Percentiles rank a stretch among this genome's conserved stretches.
These are phyloP conservation scores for Amiota communis DNA, from an alignment of 2,888 invertebrate genomes.

Conservation along the genomic window DNA sequence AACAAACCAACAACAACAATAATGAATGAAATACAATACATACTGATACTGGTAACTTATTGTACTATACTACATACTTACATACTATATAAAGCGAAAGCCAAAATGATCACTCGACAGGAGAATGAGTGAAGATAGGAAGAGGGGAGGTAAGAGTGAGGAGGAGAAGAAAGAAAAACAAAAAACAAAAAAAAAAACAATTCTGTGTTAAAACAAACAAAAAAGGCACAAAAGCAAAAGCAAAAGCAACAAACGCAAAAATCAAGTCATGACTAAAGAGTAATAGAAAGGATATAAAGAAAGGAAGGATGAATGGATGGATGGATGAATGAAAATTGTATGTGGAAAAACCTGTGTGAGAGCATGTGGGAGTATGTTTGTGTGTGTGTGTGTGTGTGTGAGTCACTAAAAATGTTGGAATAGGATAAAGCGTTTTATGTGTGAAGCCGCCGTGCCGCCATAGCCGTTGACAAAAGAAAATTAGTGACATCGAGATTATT, in stretches of 20 bases:
- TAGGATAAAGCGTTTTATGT: neutral
- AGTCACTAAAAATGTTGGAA: too few relatives aligned
- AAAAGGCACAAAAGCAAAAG: too few relatives aligned
- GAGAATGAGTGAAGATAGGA: neutral
- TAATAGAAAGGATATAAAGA: neutral
- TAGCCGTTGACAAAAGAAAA: slow-evolving; percentile 47
- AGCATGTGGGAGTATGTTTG: neutral
- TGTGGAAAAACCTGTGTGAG: neutral
- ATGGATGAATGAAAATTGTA: neutral
- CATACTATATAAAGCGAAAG: too few relatives aligned
- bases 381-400: neutral
- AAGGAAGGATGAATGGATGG: neutral
- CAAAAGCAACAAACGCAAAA: too few relatives aligned
- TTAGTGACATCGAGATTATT: slow-evolving; percentile 63
- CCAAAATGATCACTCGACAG: neutral
- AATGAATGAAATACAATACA: too few relatives aligned
- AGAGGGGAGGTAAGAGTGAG: neutral
- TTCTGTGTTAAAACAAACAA: neutral
- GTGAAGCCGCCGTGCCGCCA: slow-evolving; percentile 12
- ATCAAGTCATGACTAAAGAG: neutral
- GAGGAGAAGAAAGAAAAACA: neutral
- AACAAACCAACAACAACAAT: too few relatives aligned
- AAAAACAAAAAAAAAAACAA: neutral
- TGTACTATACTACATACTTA: too few relatives aligned
- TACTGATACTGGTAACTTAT: too few relatives aligned